A percentile compares a stretch with the other conserved stretches of the same genome.
These are phyloP conservation scores for Micropterix aruncella DNA, from an alignment of 2,888 invertebrate genomes.

Conservation along the genomic window DNA sequence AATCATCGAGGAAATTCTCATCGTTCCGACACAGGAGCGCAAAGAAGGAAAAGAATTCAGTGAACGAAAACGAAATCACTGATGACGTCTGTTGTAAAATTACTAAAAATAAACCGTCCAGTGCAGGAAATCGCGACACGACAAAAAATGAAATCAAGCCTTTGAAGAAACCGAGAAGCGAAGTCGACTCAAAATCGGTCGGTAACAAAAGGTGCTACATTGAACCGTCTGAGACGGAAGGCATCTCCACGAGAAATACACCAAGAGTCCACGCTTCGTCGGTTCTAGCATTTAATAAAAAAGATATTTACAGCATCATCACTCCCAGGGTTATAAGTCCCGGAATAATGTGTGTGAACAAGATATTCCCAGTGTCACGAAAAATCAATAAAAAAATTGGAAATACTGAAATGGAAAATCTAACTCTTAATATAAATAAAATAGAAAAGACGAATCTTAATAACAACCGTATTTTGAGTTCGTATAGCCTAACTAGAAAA, in stretches of 20 bases:
- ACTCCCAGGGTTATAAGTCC: conserved; percentile 12
- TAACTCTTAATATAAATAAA: conserved; percentile 1
- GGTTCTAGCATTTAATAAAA: conserved; percentile 1
- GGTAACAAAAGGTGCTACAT: conserved; percentile 40
- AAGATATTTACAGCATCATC: conserved; percentile 7
- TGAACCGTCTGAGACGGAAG: conserved; percentile 38
- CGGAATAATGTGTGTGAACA: conserved; percentile 10
- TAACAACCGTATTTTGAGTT: neutral
- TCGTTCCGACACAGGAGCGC: conserved; percentile 21
- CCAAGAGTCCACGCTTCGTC: conserved; percentile 1
- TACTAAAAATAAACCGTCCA: neutral
- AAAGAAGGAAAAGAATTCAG: conserved; percentile 18
- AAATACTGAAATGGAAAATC: conserved; percentile 3
- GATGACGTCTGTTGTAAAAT: neutral
- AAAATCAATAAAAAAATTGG: conserved; percentile 5
- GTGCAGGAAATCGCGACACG: conserved; percentile 6
- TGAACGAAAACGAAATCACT: neutral
- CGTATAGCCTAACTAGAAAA: neutral
- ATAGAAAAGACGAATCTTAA: too few species aligned
- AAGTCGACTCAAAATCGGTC: conserved; percentile 26
- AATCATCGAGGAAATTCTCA: conserved; percentile 30
- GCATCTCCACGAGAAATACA: conserved; percentile 38
- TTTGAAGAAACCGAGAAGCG: neutral
- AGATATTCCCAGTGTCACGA: conserved; percentile 7
- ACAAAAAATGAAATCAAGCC: conserved; percentile 6